Conservation (phyloP, 1,140 invertebrate species). For the Acromyrmex charruanus region DNA sequence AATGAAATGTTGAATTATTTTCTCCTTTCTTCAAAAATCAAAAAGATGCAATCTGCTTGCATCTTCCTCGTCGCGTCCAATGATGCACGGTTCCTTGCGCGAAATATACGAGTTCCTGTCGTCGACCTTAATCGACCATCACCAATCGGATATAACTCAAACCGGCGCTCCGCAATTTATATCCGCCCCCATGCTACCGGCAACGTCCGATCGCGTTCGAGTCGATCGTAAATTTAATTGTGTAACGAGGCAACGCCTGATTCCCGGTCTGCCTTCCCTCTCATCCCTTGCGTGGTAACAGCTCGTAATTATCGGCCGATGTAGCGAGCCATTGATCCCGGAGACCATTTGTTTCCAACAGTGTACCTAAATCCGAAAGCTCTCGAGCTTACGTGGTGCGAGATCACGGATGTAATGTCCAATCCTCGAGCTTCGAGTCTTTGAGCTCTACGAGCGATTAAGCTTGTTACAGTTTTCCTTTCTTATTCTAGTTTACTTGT, state of each 20-base stretch:
- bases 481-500: slow-evolving; percentile 14
- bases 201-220: slow-evolving; percentile 78
- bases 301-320: slow-evolving; percentile 74
- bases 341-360: slow-evolving; percentile 68
- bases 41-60: slow-evolving; percentile 1
- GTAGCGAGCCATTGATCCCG: slow-evolving; percentile 70
- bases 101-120: slow-evolving; percentile 61
- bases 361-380: slow-evolving; percentile 63
- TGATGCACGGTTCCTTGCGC: slow-evolving; percentile 21
- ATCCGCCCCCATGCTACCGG: slow-evolving; percentile 70
- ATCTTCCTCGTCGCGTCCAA: background rate
- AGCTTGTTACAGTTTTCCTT: slow-evolving; percentile 42
- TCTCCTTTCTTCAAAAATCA: background rate
- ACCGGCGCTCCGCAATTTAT: slow-evolving; percentile 71
- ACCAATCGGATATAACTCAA: slow-evolving; percentile 77
- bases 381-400: slow-evolving; percentile 38
- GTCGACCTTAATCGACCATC: slow-evolving; percentile 70
- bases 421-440: slow-evolving; percentile 56
- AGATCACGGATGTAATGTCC: slow-evolving; percentile 58
- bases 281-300: slow-evolving; percentile 68
- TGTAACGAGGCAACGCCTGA: slow-evolving; percentile 80
- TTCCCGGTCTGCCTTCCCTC: slow-evolving; percentile 50
- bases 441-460: slow-evolving; percentile 51
- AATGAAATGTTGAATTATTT: slow-evolving; percentile 10
- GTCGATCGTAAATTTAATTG: slow-evolving; percentile 84